A percentile compares a stretch with the other conserved stretches of the same genome.
Evolutionary conservation across 2,113 vertebrate genomes (phyloP).

Genomic region (Muscicapa adusta): DNA sequence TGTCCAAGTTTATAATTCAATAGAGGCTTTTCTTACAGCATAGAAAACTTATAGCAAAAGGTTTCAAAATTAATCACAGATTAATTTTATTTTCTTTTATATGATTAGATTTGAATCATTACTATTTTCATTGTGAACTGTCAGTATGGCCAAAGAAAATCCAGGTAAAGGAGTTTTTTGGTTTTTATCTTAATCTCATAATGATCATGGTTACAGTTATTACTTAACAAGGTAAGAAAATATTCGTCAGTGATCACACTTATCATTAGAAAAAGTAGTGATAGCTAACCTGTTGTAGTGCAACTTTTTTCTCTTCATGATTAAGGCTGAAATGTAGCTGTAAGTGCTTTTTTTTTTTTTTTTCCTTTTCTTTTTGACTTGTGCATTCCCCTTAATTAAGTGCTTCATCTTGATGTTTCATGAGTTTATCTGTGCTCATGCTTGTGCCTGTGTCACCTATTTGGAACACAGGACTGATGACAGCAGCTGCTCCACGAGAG

Average conservation of each 20-base stretch:
- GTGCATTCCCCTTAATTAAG: background rate
- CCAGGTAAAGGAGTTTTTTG: background rate
- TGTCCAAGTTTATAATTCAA: background rate
- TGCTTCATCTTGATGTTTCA: background rate
- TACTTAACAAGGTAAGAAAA: constrained; percentile 19
- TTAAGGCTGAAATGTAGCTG: background rate
- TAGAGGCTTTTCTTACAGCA: background rate
- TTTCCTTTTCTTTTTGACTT: background rate
- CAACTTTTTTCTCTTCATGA: background rate
- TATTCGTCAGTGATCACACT: background rate
- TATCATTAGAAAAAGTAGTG: background rate
- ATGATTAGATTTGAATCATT: background rate
- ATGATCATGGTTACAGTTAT: background rate
- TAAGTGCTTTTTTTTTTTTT: background rate
- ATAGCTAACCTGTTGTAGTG: background rate
- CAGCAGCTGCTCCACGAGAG: constrained; percentile 37
- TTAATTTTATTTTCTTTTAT: constrained; percentile 23
- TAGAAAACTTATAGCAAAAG: background rate
- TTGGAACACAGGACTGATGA: background rate
- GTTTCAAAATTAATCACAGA: background rate
- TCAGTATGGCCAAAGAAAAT: background rate
- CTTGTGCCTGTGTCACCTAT: background rate
- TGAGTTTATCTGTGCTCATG: rapidly evolving
- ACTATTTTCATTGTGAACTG: background rate
- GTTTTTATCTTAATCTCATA: background rate